Conservation (phyloP, 2,113 vertebrate species). For the Pachycephala philippinensis region DNA sequence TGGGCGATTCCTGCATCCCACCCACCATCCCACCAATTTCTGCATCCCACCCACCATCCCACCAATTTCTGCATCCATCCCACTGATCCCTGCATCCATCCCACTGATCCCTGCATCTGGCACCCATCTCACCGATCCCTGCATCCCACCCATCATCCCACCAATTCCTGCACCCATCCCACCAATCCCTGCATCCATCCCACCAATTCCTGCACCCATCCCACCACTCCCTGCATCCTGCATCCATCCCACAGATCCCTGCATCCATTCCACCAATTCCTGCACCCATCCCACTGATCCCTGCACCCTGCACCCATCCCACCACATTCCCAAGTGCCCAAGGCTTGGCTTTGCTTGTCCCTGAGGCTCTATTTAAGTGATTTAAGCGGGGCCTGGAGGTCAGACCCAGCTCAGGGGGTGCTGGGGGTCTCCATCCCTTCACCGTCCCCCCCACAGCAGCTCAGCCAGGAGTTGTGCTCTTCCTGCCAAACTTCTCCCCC, state of each 20-base stretch:
- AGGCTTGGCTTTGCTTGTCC: background rate
- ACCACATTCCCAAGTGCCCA: background rate
- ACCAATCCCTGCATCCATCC: too few relatives aligned
- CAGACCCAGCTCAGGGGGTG: background rate
- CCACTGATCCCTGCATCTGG: background rate
- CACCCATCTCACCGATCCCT: too few relatives aligned
- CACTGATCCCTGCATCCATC: background rate
- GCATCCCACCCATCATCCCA: too few relatives aligned
- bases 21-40: background rate
- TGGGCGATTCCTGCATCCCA: background rate
- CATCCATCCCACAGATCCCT: too few relatives aligned
- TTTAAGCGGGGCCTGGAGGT: background rate
- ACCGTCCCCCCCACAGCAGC: background rate
- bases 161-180: too few relatives aligned
- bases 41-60: background rate
- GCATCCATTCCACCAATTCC: too few relatives aligned
- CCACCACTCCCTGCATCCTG: too few relatives aligned
- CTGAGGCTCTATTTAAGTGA: background rate
- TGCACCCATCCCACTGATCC: too few relatives aligned
- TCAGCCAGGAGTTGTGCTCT: accelerated
- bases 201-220: too few relatives aligned
- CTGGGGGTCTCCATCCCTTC: background rate
- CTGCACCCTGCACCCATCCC: background rate
- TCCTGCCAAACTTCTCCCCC: background rate
- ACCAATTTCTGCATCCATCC: background rate